Evolutionary conservation across 1,140 invertebrate genomes (phyloP).

Genomic region (Odontomachus brunneus): DNA sequence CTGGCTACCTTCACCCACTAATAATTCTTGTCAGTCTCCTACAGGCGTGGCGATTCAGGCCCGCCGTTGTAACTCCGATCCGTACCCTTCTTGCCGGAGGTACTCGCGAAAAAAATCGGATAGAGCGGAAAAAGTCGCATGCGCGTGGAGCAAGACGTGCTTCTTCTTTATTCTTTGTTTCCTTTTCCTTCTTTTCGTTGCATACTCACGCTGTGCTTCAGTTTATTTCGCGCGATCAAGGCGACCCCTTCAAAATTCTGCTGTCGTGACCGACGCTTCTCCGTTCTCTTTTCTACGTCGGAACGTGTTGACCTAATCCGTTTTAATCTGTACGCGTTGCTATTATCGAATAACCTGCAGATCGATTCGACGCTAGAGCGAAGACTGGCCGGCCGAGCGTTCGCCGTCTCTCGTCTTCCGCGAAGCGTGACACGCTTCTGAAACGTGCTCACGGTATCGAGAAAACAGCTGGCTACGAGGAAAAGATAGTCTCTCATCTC

Average conservation of each 20-base stretch:
- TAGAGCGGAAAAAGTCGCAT: not conserved
- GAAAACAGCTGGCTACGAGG: slow-evolving; percentile 2
- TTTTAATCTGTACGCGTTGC: slow-evolving; percentile 4
- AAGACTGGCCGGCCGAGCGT: slow-evolving; percentile 3
- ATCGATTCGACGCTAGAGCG: slow-evolving; percentile 41
- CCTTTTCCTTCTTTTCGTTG: no score
- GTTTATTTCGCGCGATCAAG: not conserved
- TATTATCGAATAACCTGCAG: not conserved
- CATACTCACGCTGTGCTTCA: no score
- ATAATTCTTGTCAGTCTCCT: slow-evolving; percentile 86
- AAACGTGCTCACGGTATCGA: slow-evolving; percentile 30
- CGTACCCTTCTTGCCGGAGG: slow-evolving; percentile 4
- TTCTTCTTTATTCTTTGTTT: no score
- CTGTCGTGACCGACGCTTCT: no score
- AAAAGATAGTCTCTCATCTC: not conserved
- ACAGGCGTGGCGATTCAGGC: slow-evolving; percentile 80
- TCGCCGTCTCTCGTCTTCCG: slow-evolving; percentile 15
- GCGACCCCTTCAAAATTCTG: not conserved
- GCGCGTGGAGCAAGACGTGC: no score
- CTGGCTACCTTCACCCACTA: slow-evolving; percentile 86
- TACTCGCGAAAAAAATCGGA: no score
- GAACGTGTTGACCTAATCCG: not conserved
- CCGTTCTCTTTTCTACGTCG: not conserved
- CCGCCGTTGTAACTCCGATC: slow-evolving; percentile 48
- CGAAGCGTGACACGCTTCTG: slow-evolving; percentile 35